Evolutionary conservation across 1,140 invertebrate genomes (phyloP), one percentile per base, ranked within the genome.

Genomic region (Halotydeus destructor): DNA sequence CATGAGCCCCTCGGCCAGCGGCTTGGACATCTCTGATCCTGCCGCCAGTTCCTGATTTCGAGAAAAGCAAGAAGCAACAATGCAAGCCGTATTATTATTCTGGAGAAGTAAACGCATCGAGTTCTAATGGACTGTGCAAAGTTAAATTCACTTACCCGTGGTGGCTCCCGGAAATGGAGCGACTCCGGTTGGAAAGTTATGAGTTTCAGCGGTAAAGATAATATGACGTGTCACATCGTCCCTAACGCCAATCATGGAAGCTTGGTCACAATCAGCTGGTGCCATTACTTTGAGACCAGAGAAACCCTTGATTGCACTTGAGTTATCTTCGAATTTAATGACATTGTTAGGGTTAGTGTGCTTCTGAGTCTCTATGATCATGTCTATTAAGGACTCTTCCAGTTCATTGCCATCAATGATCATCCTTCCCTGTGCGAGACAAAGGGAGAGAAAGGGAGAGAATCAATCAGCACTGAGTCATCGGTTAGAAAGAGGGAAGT

Each of bases 131-230:
- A 36, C 18, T 21, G 18, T 12, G 3, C 11, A 36, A 3, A 6
- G 8, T 22, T 5, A 22, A 0, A 27, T 18, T 41, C 2, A 34
- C n/a, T 32, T 2, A 41, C 33, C 37, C 27, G 52, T 54, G 3
- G 88, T 88, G 1, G 91, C 89, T 3, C 91, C 91, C 66, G 85
- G 89, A 51, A 59, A 69, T 21, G 69, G 65, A 37, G 64, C 64
- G 26, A 69, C 67, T 33, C 84, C 89, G 30, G 91, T 98, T 5
- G 91, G 91, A 67, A 97, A 97, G 57, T 98, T 97, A 58, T 98
- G 91, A 0, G 91, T 98, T 64, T 98, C 91, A 0, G 91, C 91
- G 5, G 91, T 96, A 52, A 96, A 96, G 54, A 93, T 88, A n/a
- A 96, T 71, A 62, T 98, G 83, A 5, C 76, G 75, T 6, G 43